Evolutionary conservation across 1,140 invertebrate genomes (phyloP), one percentile per base, ranked within the genome.

Genomic region (Ceratina japonica): DNA sequence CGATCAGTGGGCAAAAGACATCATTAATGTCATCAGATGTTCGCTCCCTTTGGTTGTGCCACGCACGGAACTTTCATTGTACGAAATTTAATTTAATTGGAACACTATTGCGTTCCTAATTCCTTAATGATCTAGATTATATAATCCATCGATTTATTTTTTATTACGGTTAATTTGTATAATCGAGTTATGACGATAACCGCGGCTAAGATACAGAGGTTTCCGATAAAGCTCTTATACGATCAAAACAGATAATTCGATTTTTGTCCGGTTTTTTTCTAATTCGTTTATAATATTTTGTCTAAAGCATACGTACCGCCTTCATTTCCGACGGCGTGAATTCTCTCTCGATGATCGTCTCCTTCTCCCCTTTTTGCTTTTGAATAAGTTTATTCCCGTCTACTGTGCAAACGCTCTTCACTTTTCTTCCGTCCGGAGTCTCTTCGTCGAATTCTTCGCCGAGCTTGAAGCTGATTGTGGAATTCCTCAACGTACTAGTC

Each of bases 381-480:
- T 96, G 95, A 79, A 94, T 93, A 85, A 96, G 90, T 82, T 95
- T 96, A 91, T 96, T 95, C 20, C 95, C 95, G 12, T 95, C 94
- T 27, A 94, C 87, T 16, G 93, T 95, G 80, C 95, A 94, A 71
- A 93, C 87, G 62, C 94, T 95, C 92, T 97, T 97, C 20, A 98
- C 97, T 88, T 95, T 95, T 59, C 96, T 93, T 12, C 97, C 97
- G 90, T 98, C 97, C 20, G 96, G 93, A 10, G 97, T 98, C 82
- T 95, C 95, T 87, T 98, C 97, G 13, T 97, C 96, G 90, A 98
- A 97, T 89, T 97, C 96, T 82, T 96, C 95, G 27, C 95, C 96
- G 5, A 97, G 93, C 91, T 95, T 97, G 92, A 98, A 98, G 80
- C 94, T 95, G 61, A 96, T 94, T 74, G 95, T 93, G 0, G 95